These are phyloP conservation scores for Dasypogon diadema DNA, from an alignment of 2,888 invertebrate genomes.

Conservation along the genomic window DNA sequence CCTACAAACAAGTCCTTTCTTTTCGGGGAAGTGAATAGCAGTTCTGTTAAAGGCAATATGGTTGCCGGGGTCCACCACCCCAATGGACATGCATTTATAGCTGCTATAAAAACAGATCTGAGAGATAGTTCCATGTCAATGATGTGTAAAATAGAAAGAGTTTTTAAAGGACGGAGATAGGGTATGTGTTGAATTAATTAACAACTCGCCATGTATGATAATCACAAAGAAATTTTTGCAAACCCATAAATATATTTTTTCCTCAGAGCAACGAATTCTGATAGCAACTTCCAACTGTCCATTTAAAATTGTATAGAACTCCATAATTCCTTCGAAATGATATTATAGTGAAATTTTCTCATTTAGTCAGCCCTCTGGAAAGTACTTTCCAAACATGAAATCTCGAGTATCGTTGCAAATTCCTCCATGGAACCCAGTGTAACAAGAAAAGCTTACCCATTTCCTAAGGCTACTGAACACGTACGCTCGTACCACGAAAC, in stretches of 20 bases:
- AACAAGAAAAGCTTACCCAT: conserved; percentile 45
- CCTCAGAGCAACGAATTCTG: too few relatives aligned
- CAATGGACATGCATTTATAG: conserved; percentile 41
- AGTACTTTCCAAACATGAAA: conserved; percentile 33
- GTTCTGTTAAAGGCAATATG: conserved; percentile 11
- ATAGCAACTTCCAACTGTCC: not conserved
- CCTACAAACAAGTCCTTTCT: conserved; percentile 30
- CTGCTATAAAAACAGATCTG: conserved; percentile 52
- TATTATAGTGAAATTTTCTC: too few relatives aligned
- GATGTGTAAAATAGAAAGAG: conserved; percentile 4
- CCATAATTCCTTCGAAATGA: not conserved
- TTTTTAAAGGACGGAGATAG: not conserved
- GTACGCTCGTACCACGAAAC: conserved; percentile 1
- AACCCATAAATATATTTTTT: too few relatives aligned
- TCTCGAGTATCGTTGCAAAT: conserved; percentile 35
- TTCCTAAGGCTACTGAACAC: conserved; percentile 27
- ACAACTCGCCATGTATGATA: too few relatives aligned
- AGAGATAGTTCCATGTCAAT: conserved; percentile 52
- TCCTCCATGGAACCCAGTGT: conserved; percentile 21
- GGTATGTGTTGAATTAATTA: too few relatives aligned
- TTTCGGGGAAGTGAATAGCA: not conserved
- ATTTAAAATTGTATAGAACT: not conserved
- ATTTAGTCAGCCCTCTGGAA: not conserved
- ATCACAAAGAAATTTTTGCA: too few relatives aligned
- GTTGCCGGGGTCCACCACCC: conserved; percentile 2